Evolutionary conservation across 2,797 vertebrate species (phyloP).

Genomic region (Myripristis jacobus): DNA sequence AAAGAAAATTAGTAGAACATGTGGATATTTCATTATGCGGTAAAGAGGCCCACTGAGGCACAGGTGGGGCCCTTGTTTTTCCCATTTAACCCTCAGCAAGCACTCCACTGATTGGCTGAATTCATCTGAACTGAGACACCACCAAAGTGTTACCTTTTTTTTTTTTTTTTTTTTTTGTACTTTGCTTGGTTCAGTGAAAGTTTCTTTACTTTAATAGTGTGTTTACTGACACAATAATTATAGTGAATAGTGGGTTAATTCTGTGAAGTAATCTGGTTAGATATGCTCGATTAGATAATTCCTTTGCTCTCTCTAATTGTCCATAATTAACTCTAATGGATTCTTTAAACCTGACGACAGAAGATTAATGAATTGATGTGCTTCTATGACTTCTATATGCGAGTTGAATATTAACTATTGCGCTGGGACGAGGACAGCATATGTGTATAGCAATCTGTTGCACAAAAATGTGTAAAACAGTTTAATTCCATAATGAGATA

Average conservation of each 20-base stretch:
- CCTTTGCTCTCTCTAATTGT: conserved; percentile 62
- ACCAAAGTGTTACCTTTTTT: background rate
- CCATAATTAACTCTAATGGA: conserved; percentile 65
- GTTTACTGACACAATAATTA: conserved; percentile 47
- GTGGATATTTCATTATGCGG: conserved; percentile 70
- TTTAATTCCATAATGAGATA: conserved; percentile 27
- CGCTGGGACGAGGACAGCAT: background rate
- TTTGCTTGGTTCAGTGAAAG: conserved; percentile 34
- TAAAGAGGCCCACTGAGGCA: conserved; percentile 55
- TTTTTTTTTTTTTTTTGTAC: conserved; percentile 4
- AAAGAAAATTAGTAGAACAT: conserved; percentile 70
- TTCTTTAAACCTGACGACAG: conserved; percentile 61
- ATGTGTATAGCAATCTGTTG: background rate
- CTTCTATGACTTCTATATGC: conserved; percentile 43
- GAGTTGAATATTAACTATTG: conserved; percentile 49
- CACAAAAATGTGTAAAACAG: background rate
- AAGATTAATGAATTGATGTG: conserved; percentile 61
- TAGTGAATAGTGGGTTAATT: conserved; percentile 27
- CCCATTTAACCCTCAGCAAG: conserved; percentile 37
- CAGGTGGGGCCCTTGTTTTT: conserved; percentile 53
- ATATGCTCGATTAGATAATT: conserved; percentile 52
- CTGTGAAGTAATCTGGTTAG: conserved; percentile 41
- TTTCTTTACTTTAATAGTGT: conserved; percentile 13
- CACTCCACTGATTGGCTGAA: conserved; percentile 18
- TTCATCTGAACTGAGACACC: conserved; percentile 16